phyloP scores from a whole-genome alignment of 2,888 invertebrate genomes.

The Ypsolopha sequella region DNA sequence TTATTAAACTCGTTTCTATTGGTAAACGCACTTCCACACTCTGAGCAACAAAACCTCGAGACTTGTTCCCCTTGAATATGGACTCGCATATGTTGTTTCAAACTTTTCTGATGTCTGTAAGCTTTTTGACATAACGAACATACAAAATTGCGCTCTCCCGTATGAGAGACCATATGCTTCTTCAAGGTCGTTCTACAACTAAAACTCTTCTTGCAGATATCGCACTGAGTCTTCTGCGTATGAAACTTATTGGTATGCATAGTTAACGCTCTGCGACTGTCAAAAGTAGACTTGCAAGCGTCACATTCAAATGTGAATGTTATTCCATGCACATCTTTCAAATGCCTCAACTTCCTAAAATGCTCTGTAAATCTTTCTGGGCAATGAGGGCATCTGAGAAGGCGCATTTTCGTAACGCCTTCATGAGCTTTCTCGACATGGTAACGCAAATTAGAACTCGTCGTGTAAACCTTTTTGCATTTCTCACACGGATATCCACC shows the following conservation, averaged over 20 bases:
- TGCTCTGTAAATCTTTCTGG: conserved; percentile 44
- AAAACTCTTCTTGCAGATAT: conserved; percentile 57
- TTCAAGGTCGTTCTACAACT: conserved; percentile 42
- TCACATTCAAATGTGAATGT: conserved; percentile 44
- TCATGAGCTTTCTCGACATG: conserved; percentile 43
- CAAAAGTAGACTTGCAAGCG: conserved; percentile 35
- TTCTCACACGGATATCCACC: conserved; percentile 45
- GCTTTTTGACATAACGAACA: conserved; percentile 60
- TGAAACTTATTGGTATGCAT: conserved; percentile 48
- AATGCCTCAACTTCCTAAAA: conserved; percentile 44
- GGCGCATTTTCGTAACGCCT: conserved; percentile 32
- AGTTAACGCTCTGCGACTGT: conserved; percentile 35
- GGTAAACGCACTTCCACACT: conserved; percentile 29
- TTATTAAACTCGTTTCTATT: conserved; percentile 31
- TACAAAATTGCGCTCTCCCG: conserved; percentile 33
- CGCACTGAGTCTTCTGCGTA: conserved; percentile 51
- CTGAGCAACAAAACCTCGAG: conserved; percentile 27
- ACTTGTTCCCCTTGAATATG: conserved; percentile 20
- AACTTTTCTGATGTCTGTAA: conserved; percentile 56
- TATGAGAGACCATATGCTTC: conserved; percentile 41
- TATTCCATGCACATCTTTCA: conserved; percentile 41
- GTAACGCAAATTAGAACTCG: conserved; percentile 43
- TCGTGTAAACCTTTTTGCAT: conserved; percentile 59
- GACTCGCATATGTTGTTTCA: conserved; percentile 47
- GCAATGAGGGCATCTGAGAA: conserved; percentile 42